Conservation (phyloP, 2,113 vertebrate genomes). For the Takifugu flavidus region DNA sequence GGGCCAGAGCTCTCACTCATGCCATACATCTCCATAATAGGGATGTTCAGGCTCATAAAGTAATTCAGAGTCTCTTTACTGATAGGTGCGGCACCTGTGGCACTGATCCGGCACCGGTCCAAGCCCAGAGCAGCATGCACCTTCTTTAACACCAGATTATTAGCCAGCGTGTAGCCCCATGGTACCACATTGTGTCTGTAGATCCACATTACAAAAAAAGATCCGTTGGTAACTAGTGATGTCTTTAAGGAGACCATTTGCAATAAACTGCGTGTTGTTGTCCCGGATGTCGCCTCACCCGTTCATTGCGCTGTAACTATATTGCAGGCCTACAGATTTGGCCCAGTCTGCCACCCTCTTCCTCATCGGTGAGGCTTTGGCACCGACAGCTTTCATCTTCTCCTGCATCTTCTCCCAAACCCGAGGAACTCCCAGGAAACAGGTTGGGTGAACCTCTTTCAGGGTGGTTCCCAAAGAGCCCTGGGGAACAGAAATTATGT, state of each 20-base stretch:
- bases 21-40: slow-evolving; percentile 72
- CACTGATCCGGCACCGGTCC: slow-evolving; percentile 67
- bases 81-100: slow-evolving; percentile 72
- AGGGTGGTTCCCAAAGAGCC: slow-evolving; percentile 69
- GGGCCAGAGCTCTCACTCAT: slow-evolving; percentile 77
- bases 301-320: slow-evolving; percentile 74
- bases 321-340: slow-evolving; percentile 71
- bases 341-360: slow-evolving; percentile 70
- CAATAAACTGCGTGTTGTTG: too few species aligned
- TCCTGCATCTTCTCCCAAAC: slow-evolving; percentile 84
- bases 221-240: too few species aligned
- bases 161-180: slow-evolving; percentile 74
- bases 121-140: slow-evolving; percentile 72
- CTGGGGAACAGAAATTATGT: slow-evolving; percentile 36
- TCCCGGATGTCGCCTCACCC: slow-evolving; percentile 50
- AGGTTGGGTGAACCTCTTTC: slow-evolving; percentile 66
- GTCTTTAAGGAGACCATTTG: too few species aligned
- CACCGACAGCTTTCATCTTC: slow-evolving; percentile 63
- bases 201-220: too few species aligned
- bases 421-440: slow-evolving; percentile 73
- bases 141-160: slow-evolving; percentile 74
- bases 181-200: slow-evolving; percentile 66
- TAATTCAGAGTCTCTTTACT: slow-evolving; percentile 74
- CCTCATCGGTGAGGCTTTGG: slow-evolving; percentile 62
- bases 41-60: slow-evolving; percentile 80